Conservation (phyloP, 2,797 vertebrate species). For the Acipenser oxyrinchus region DNA sequence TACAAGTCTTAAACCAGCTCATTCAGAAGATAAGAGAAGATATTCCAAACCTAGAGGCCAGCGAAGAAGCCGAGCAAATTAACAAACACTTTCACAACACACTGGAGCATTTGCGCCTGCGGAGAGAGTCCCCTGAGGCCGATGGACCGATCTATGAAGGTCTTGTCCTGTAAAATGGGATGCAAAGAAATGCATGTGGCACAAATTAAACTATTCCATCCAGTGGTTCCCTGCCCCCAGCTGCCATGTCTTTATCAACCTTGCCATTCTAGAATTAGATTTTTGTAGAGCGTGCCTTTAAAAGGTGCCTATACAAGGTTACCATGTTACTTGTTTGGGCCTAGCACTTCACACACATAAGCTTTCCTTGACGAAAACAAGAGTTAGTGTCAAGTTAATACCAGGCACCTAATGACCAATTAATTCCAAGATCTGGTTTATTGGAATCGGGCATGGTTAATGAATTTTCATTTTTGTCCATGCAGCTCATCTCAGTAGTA, state of each 20-base stretch:
- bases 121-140: constrained; percentile 85
- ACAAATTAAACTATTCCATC: constrained; percentile 32
- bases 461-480: background rate
- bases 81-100: constrained; percentile 99
- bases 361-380: constrained; percentile 18
- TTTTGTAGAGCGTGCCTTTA: constrained; percentile 59
- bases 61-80: constrained; percentile 97
- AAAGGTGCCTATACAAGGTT: constrained; percentile 48
- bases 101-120: constrained; percentile 89
- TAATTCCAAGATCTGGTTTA: background rate
- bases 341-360: constrained; percentile 37
- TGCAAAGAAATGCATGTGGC: constrained; percentile 14
- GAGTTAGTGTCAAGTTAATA: background rate
- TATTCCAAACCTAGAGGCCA: constrained; percentile 90
- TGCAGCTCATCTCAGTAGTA: constrained; percentile 1
- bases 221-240: constrained; percentile 20
- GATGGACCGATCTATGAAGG: constrained; percentile 93
- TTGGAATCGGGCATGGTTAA: background rate
- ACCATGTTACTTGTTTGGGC: constrained; percentile 26
- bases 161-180: constrained; percentile 73
- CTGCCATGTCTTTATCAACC: constrained; percentile 27
- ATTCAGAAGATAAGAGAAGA: constrained; percentile 98
- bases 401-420: background rate
- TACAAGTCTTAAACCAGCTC: constrained; percentile 95
- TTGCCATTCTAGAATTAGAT: constrained; percentile 21